Base-by-base conservation (phyloP, 2,797 vertebrate genomes). In the Gambelia wislizenii region DNA sequence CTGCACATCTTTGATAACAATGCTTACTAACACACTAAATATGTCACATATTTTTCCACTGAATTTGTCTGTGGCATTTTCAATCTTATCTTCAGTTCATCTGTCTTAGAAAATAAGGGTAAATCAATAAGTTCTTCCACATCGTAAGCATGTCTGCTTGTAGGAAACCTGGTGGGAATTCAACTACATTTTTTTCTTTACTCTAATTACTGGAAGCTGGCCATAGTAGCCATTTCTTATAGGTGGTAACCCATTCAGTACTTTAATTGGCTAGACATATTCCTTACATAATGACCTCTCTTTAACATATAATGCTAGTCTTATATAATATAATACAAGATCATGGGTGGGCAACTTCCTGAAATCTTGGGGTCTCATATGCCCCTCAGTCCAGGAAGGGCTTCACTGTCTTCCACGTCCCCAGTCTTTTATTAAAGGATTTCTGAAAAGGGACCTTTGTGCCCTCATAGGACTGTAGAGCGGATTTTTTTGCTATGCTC, bases 41-140 rank as follows among this genome's bases (percentile, higher is more conserved):
- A 2, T 85, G 27, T 42, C 9, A 5, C 69, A 77, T 64, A 33
- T 83, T 85, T 89, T 84, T 67, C 90, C 79, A 18, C 88, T 90
- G 27, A 82, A 44, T 83, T 1, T 80, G 56, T 27, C 22, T 80
- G 47, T 54, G 52, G 52, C 52, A 54, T 54, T 54, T 54, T 14
- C 9, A 54, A 14, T 54, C 52, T 54, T 54, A 13, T 83, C 82
- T 1, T 14, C 12, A 20, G 85, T 86, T 42, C 2, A 2, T 22
- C 18, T 89, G 3, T 56, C 54, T 1, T 5, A 59, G 36, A 27
- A 1, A 36, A 54, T 54, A 54, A 54, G 52, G 52, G 14, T 0
- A 54, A 54, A 54, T 89, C 61, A 12, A 75, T n/a, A 70, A 13
- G n/a, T n/a, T 12, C 5, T 36, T 70, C n/a, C 8, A n/a, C 49